A percentile compares a stretch with the other conserved stretches of the same genome.
These are phyloP conservation scores for Habroteleia sp. DNA, from an alignment of 2,888 invertebrate genomes.

Conservation along the genomic window DNA sequence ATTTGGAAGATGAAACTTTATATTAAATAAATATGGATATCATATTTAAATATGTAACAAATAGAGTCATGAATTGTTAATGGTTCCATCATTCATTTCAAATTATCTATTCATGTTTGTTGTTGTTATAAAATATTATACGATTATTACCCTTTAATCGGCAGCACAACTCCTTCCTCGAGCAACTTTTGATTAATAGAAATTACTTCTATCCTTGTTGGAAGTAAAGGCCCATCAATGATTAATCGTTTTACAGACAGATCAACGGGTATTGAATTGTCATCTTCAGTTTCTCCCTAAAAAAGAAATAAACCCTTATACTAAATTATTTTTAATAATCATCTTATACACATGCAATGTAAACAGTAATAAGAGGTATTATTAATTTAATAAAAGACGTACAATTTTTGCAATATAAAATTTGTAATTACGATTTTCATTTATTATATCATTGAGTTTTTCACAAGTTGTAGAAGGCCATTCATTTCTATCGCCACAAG, in stretches of 20 bases:
- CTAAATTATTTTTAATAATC: neutral
- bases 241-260: conserved; percentile 85
- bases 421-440: conserved; percentile 81
- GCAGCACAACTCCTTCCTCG: conserved; percentile 85
- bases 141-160: conserved; percentile 76
- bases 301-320: neutral
- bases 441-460: conserved; percentile 83
- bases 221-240: conserved; percentile 85
- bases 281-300: conserved; percentile 20
- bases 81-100: too few relatives aligned
- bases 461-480: conserved; percentile 86
- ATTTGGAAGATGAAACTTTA: too few relatives aligned
- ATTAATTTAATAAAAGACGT: conserved; percentile 49
- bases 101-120: too few relatives aligned
- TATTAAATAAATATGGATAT: too few relatives aligned
- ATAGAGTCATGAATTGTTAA: too few relatives aligned
- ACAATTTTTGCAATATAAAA: conserved; percentile 83
- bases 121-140: too few relatives aligned
- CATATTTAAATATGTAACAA: too few relatives aligned
- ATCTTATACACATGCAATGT: too few relatives aligned
- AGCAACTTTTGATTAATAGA: conserved; percentile 86
- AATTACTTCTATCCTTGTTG: conserved; percentile 84
- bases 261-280: conserved; percentile 82
- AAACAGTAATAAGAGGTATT: too few relatives aligned
- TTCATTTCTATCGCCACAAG: conserved; percentile 84